Evolutionary conservation across 2,888 invertebrate species (phyloP), one percentile per base, ranked within the genome.

Genomic region (Plemyria rubiginata): DNA sequence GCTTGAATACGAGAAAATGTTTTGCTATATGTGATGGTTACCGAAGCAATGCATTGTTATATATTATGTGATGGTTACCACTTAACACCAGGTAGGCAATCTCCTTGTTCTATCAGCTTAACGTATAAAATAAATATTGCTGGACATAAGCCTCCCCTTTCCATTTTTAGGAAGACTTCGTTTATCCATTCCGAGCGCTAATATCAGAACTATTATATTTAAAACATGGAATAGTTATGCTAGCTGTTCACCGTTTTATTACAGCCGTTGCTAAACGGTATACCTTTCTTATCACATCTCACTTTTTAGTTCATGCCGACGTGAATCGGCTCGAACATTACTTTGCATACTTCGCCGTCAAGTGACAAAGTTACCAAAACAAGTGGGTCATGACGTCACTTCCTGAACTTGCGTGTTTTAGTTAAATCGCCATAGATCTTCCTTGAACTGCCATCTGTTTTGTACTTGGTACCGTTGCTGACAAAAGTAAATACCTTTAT

Each of bases 371-470:
- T 69, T 62, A 53, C 65, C 54, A 54, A 57, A 66, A 51, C 50
- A 71, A 71, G 61, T 71, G 55, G 71, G 71, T 65, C 69, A 67
- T 60, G 65, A 38, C 54, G 63, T 60, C 62, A 67, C 66, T 71
- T 68, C 71, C 71, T 68, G 68, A 60, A 65, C 58, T 71, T 66
- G 71, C 71, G 71, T 71, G 71, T 50, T 65, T 57, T 61, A 59
- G 65, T 62, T 70, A 60, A 71, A 71, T 71, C 54, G 66, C 62
- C 68, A 70, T 71, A 70, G 69, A 71, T 70, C 68, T 71, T 70
- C 51, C 57, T 28, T 48, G 54, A 66, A 66, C 66, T 68, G 59
- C 66, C 62, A 60, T 65, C 65, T 64, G 57, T 66, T 65, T 61
- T 66, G 65, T 65, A 65, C 62, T 56, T 66, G 66, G 67, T 64